phyloP scores from a whole-genome alignment of 2,888 invertebrate species.

The Ennomos quercinarius region DNA sequence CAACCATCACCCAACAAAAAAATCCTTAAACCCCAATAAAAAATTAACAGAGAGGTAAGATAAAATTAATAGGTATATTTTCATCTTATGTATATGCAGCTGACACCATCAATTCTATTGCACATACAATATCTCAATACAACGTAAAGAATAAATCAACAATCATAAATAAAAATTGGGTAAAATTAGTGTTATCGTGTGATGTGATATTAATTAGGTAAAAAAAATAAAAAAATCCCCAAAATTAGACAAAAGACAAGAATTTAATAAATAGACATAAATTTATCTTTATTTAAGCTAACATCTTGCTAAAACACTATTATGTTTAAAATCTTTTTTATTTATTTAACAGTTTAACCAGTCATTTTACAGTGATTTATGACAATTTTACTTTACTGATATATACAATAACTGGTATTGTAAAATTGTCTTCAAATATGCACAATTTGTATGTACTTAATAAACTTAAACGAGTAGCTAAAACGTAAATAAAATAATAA shows the following conservation, averaged over 20 bases:
- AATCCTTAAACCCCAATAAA: too few species aligned
- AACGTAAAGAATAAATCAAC: background rate
- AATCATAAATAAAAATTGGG: conserved; percentile 48
- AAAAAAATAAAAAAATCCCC: conserved; percentile 46
- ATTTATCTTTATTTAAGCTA: conserved; percentile 11
- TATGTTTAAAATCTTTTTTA: conserved; percentile 1
- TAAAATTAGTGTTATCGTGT: conserved; percentile 56
- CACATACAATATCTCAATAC: conserved; percentile 38
- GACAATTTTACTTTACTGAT: too few species aligned
- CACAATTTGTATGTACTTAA: too few species aligned
- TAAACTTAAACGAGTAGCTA: too few species aligned
- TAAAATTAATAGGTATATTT: background rate
- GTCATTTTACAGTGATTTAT: too few species aligned
- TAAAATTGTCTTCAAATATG: too few species aligned
- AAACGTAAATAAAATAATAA: too few species aligned
- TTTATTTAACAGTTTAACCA: background rate
- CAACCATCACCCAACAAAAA: background rate
- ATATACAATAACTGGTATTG: too few species aligned
- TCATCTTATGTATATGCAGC: conserved; percentile 3
- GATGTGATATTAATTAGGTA: conserved; percentile 39
- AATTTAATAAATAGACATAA: conserved; percentile 34
- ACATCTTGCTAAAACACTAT: conserved; percentile 53
- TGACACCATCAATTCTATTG: conserved; percentile 34
- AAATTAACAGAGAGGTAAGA: too few species aligned
- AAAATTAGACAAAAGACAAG: conserved; percentile 60